Conservation (phyloP, 2,113 vertebrate genomes). For the Phylloscopus whistleri region DNA sequence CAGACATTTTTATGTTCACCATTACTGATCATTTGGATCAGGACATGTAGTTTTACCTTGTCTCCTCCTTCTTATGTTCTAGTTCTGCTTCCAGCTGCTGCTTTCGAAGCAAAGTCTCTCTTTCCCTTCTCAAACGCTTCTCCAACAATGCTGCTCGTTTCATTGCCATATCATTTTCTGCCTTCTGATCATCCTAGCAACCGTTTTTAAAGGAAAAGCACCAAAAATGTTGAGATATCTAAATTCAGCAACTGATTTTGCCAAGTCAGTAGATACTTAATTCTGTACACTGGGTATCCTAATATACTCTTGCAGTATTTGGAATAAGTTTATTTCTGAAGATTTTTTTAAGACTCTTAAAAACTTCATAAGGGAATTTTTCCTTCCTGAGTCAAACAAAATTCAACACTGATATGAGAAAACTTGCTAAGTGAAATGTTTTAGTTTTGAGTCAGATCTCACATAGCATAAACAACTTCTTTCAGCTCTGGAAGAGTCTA, state of each 20-base stretch:
- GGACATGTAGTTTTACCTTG: conserved; percentile 75
- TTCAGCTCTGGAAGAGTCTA: not conserved
- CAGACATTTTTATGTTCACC: not conserved
- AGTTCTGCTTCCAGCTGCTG: conserved; percentile 89
- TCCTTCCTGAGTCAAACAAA: not conserved
- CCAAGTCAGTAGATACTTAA: not conserved
- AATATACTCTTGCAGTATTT: not conserved
- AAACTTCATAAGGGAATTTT: not conserved
- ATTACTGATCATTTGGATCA: not conserved
- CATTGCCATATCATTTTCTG: conserved; percentile 92
- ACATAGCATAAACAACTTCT: not conserved
- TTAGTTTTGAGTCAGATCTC: not conserved
- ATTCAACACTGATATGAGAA: not conserved
- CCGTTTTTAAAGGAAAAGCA: conserved; percentile 16
- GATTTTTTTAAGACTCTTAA: not conserved
- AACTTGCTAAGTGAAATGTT: not conserved
- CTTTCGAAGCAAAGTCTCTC: conserved; percentile 88
- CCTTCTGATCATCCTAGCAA: conserved; percentile 89
- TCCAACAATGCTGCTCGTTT: conserved; percentile 93
- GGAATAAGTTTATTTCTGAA: not conserved
- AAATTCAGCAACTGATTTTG: not conserved
- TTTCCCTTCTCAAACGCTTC: conserved; percentile 90
- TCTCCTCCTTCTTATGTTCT: conserved; percentile 94
- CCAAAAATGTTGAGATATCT: not conserved
- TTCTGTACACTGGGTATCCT: not conserved